Base-by-base conservation (phyloP, 2,113 vertebrate genomes). In the Atlantisia rogersi region DNA sequence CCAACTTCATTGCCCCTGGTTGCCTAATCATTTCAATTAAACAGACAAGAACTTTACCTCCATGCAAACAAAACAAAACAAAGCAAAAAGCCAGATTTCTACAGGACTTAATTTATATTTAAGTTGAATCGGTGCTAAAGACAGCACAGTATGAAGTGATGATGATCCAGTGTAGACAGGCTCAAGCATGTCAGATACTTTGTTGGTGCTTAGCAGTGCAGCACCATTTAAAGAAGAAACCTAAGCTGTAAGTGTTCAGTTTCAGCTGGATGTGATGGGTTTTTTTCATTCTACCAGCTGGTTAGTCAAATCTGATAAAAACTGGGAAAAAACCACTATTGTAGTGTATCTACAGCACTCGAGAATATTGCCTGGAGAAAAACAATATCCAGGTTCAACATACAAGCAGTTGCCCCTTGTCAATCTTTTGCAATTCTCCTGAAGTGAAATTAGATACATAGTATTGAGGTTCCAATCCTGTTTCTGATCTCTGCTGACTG, bases 401-500 rank as follows among this genome's bases (percentile, higher is more conserved):
- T 46, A 63, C 6, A 65, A 70, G 11, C 28, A 93, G 40, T 76
- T 74, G 37, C 9, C 28, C 39, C 37, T 67, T 80, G n/a, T 7
- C 55, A 70, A 53, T 44, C 12, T 58, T 82, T 48, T 40, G 8
- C 32, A 46, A 73, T 84, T 75, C 50, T 89, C 14, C 63, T 31
- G 44, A 86, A 82, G 32, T 62, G 46, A 90, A 63, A 88, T 40
- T 60, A 74, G 7, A 60, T 20, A 46, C 10, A 35, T 24, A 40
- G 53, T 39, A 31, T 29, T 68, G 52, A 50, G 37, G 18, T 82
- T 91, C 40, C 25, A 63, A 24, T 63, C 42, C 67, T 48, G 19
- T 74, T 83, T 92, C 79, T 94, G 62, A 75, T 82, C 46, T 84
- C 31, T 87, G 10, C 32, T 88, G 37, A 31, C 18, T 79, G 53